Conservation (phyloP, 2,888 invertebrate species). For the Parnassius glacialis region DNA sequence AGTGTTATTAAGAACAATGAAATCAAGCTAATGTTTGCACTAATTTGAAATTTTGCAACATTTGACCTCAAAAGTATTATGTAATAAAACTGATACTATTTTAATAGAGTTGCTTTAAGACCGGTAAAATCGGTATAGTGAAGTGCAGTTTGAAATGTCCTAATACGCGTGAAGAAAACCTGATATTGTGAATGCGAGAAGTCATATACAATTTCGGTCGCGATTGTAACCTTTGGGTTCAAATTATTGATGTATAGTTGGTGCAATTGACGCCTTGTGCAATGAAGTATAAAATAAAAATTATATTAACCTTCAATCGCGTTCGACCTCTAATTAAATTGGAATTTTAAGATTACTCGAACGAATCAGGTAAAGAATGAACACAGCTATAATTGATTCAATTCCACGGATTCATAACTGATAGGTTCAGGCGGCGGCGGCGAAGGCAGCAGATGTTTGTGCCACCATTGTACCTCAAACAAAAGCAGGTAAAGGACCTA, state of each 20-base stretch:
- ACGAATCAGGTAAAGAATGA: slow-evolving; percentile 9
- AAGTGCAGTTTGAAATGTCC: slow-evolving; percentile 25
- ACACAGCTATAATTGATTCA: slow-evolving; percentile 28
- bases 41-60: slow-evolving; percentile 53
- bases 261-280: slow-evolving; percentile 36
- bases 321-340: slow-evolving; percentile 30
- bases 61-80: slow-evolving; percentile 53
- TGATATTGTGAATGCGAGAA: slow-evolving; percentile 22
- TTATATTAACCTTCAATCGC: slow-evolving; percentile 32
- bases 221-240: slow-evolving; percentile 28
- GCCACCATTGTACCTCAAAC: slow-evolving; percentile 66
- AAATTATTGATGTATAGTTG: slow-evolving; percentile 31
- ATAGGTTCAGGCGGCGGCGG: slow-evolving; percentile 56
- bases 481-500: slow-evolving; percentile 76
- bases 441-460: slow-evolving; percentile 70
- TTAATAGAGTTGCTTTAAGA: slow-evolving; percentile 38
- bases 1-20: slow-evolving; percentile 39
- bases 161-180: slow-evolving; percentile 19
- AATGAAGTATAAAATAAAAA: slow-evolving; percentile 33
- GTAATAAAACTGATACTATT: slow-evolving; percentile 50
- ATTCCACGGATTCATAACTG: slow-evolving; percentile 27
- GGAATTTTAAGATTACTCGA: slow-evolving; percentile 18
- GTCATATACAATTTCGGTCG: slow-evolving; percentile 24
- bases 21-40: slow-evolving; percentile 41
- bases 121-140: slow-evolving; percentile 26